Percentiles rank a stretch among this genome's conserved stretches.
These are phyloP conservation scores for Arion vulgaris DNA, from an alignment of 1,140 invertebrate species.

Conservation along the genomic window DNA sequence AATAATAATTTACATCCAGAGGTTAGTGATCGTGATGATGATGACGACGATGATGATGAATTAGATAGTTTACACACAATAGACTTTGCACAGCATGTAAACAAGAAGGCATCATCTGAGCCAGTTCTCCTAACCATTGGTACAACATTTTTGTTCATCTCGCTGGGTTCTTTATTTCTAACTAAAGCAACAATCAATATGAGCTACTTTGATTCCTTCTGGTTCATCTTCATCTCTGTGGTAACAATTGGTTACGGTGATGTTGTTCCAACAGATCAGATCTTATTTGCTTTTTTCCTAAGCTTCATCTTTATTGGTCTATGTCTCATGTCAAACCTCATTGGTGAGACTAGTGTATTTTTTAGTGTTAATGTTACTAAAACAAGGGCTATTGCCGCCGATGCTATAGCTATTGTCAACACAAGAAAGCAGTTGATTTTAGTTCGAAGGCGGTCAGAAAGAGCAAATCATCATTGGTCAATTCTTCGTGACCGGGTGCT, in stretches of 20 bases:
- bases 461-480: not conserved
- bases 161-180: conserved; percentile 43
- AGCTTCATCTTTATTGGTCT: conserved; percentile 94
- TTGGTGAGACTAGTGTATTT: conserved; percentile 84
- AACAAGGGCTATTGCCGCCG: conserved; percentile 41
- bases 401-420: not conserved
- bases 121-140: conserved; percentile 47
- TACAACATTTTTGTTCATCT: conserved; percentile 45
- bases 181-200: conserved; percentile 73
- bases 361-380: conserved; percentile 45
- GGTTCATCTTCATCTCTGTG: conserved; percentile 91
- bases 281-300: conserved; percentile 88
- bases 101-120: conserved; percentile 41
- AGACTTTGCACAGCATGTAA: conserved; percentile 31
- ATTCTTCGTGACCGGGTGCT: not conserved
- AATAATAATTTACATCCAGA: not conserved
- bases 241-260: conserved; percentile 84
- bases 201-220: conserved; percentile 90
- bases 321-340: conserved; percentile 92
- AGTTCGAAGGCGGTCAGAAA: too few relatives aligned
- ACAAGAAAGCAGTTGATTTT: not conserved
- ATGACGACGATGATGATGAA: conserved; percentile 28
- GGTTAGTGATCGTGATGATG: not conserved
- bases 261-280: conserved; percentile 87
- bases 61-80: conserved; percentile 14